Evolutionary conservation across 2,797 vertebrate genomes (phyloP), one percentile per base, ranked within the genome.

Genomic region (Paedocypris micromegethes): DNA sequence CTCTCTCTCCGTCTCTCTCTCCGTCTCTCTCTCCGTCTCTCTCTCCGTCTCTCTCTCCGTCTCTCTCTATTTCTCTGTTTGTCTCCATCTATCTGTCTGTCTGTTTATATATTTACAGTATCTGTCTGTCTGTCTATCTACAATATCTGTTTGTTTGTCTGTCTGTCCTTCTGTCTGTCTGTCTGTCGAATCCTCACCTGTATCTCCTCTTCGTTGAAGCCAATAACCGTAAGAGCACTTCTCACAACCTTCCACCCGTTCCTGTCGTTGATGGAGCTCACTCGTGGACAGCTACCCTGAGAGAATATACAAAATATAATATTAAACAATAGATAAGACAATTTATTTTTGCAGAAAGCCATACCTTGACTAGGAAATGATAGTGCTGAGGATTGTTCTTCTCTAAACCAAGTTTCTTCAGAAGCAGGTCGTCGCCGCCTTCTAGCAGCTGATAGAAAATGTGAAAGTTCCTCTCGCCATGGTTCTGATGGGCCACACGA

Each of bases 381-480:
- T 98, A 97, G 76, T 84, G 91, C 57, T 96, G 95, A 0, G 95
- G 87, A 81, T 83, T 97, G 60, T 52, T 70, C 78, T 92, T 92
- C 41, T 97, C 93, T 1, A 99, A 88, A 57, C 90, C 91, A 77
- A 97, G 86, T 43, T 86, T 83, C 6, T 83, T 84, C 4, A 98
- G 90, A 1, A 93, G 83, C 3, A 92, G 86, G 40, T 92, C 90
- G 0, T 96, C 92, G 0, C 92, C 95, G 9, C 95, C 95, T 5
- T 96, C 94, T 67, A 99, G 86, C 58, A 99, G 88, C 87, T 99
- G 96, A 84, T 98, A 99, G 87, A 99, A 99, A 79, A 98, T 89
- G 80, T 99, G 97, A 83, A 98, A 99, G 87, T 96, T 99, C 81
- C 97, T 92, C 84, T 99, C 95, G 0, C 97, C 96, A 0, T 96